Conservation (phyloP, 1,140 invertebrate genomes). For the Aphidius ervi region DNA sequence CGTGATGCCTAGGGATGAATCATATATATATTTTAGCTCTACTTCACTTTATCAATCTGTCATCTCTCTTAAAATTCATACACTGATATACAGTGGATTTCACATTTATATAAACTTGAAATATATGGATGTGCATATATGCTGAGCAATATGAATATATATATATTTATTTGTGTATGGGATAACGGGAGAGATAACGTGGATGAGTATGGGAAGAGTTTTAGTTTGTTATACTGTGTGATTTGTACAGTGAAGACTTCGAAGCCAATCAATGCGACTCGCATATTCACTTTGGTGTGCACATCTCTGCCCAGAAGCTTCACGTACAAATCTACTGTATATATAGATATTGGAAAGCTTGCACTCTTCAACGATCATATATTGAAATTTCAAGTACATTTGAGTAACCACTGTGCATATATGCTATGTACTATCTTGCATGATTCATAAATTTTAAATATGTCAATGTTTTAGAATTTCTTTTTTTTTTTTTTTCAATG, state of each 20-base stretch:
- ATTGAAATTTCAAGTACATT: constrained; percentile 20
- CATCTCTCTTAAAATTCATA: too few species aligned
- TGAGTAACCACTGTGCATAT: constrained; percentile 23
- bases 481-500: not conserved
- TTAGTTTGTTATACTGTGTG: constrained; percentile 12
- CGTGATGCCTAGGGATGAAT: too few species aligned
- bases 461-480: constrained; percentile 19
- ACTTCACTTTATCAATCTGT: too few species aligned
- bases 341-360: too few species aligned
- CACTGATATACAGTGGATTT: too few species aligned
- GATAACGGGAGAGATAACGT: too few species aligned
- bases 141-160: not conserved
- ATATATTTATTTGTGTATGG: constrained; percentile 19
- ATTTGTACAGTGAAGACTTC: constrained; percentile 17
- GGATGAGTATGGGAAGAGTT: not conserved
- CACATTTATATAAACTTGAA: too few species aligned
- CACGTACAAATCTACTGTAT: too few species aligned
- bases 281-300: constrained; percentile 21
- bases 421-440: constrained; percentile 8
- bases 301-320: not conserved
- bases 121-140: constrained; percentile 18
- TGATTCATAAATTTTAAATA: constrained; percentile 13
- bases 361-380: constrained; percentile 3
- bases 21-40: too few species aligned
- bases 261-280: constrained; percentile 24